Conservation (phyloP, 2,888 invertebrate genomes). For the Hymenopus coronatus region DNA sequence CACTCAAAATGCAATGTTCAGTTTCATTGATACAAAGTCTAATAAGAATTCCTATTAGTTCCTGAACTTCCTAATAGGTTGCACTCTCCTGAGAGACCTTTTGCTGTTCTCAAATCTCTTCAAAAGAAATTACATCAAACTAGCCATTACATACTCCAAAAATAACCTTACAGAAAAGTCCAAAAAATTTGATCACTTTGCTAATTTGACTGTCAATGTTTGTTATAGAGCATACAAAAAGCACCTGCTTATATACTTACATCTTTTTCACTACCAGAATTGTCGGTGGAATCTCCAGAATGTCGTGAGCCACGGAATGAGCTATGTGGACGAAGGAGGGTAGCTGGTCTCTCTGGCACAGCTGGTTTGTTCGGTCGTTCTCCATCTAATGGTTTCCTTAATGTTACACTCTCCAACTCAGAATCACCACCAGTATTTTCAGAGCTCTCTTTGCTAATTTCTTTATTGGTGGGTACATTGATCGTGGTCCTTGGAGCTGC, state of each 20-base stretch:
- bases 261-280: conserved; percentile 14
- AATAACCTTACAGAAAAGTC: too few species aligned
- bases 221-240: too few species aligned
- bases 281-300: conserved; percentile 15
- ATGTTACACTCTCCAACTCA: conserved; percentile 52
- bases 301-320: conserved; percentile 26
- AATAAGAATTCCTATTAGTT: too few species aligned
- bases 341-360: conserved; percentile 76
- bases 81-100: too few species aligned
- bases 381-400: conserved; percentile 40
- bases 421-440: conserved; percentile 30
- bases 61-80: too few species aligned
- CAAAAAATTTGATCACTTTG: too few species aligned
- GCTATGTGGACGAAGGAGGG: conserved; percentile 55
- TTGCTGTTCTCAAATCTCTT: too few species aligned
- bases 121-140: too few species aligned
- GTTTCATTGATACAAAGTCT: too few species aligned
- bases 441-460: conserved; percentile 39
- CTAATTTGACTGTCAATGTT: too few species aligned
- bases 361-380: conserved; percentile 66
- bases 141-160: too few species aligned
- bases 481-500: conserved; percentile 53
- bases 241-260: conserved; percentile 16
- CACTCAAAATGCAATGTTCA: too few species aligned
- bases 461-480: conserved; percentile 12